Evolutionary conservation across 2,113 vertebrate genomes (phyloP), one percentile per base, ranked within the genome.

Genomic region (Cepphus grylle): DNA sequence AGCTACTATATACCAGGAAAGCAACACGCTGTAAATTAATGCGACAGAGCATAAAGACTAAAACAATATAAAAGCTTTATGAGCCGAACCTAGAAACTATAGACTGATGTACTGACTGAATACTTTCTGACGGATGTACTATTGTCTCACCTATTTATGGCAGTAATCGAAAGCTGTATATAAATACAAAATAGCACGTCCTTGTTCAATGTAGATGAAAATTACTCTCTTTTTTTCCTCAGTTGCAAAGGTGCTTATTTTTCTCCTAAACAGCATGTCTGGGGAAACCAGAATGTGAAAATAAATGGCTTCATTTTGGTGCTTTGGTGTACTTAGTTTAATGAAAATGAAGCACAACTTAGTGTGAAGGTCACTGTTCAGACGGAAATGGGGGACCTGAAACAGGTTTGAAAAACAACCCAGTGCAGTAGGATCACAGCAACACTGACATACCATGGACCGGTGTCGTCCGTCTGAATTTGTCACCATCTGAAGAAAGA

Each of bases 261-360:
- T 86, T 40, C 62, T 66, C 58, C 42, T 58, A 62, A 91, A 49
- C 53, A 50, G 4, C 8, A 29, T 2, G 6, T 62, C 40, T 1
- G 0, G 38, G 40, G 36, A 81, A 87, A 91, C 40, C 25, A 27
- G 70, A 79, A 93, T 47, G 71, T 77, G 74, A 95, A 96, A 93
- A 72, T 36, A 90, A 95, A 95, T 29, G n/a, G 45, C 78, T 95
- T 90, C 27, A 38, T 93, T 97, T 85, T 73, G 32, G 59, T 90
- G 42, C 58, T 89, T 89, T 70, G 50, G 53, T 77, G 70, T 26
- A 38, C 30, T 69, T 36, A 43, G 52, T 45, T 81, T 69, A 66
- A 82, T 0, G 1, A 86, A 77, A 95, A 86, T 6, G 10, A 85
- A 82, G 70, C 58, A 9, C 3, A 50, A 67, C 63, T 78, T 78